These are phyloP conservation scores for Elymnias hypermnestra DNA, from an alignment of 1,140 invertebrate species.

Conservation along the genomic window DNA sequence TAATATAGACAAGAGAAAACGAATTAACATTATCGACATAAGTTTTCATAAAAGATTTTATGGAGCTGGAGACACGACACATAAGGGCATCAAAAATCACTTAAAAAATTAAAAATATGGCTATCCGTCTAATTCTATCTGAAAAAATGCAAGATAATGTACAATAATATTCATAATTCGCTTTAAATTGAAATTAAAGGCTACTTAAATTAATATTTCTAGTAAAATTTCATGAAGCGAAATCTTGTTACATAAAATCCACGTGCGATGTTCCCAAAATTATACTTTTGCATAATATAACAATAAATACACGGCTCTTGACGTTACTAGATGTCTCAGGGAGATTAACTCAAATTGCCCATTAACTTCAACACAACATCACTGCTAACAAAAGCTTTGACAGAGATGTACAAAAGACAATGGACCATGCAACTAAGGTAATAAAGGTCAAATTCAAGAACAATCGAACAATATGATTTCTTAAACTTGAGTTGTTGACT, in stretches of 20 bases:
- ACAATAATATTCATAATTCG: no score
- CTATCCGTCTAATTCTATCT: no score
- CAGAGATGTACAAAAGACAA: slow-evolving; percentile 9
- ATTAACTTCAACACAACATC: slow-evolving; percentile 41
- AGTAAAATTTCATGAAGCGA: background rate
- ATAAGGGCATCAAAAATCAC: no score
- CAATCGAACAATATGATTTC: background rate
- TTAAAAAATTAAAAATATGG: no score
- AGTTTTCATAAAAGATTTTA: no score
- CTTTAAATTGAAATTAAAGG: no score
- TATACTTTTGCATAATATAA: slow-evolving; percentile 38
- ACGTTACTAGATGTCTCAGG: slow-evolving; percentile 49
- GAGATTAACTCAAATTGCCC: slow-evolving; percentile 55
- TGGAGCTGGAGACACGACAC: no score
- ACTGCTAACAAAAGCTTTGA: slow-evolving; percentile 16
- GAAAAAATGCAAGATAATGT: no score
- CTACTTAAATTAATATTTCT: background rate
- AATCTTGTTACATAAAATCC: background rate
- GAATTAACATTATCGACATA: no score
- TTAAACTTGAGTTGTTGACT: no score
- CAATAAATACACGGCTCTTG: slow-evolving; percentile 38
- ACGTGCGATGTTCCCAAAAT: slow-evolving; percentile 6
- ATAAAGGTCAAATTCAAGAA: slow-evolving; percentile 4
- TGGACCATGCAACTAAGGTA: slow-evolving; percentile 2
- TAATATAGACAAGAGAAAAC: no score